These are phyloP conservation scores for Drosophila nr. perissopoda DNA, from an alignment of 2,888 invertebrate species.

Conservation along the genomic window DNA sequence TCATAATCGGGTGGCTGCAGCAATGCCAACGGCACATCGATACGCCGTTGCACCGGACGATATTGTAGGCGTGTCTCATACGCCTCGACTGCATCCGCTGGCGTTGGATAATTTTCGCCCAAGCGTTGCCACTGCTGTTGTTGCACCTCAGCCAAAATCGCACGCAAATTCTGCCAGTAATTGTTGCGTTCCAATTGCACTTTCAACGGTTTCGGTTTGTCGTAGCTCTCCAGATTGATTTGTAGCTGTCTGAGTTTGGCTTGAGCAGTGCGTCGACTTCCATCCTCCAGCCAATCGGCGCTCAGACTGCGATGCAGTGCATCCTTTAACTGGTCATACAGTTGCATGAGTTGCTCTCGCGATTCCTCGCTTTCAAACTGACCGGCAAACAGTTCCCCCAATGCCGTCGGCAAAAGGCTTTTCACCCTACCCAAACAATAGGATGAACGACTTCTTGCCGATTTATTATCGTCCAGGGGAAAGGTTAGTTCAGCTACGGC, in stretches of 20 bases:
- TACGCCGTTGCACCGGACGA: constrained; percentile 68
- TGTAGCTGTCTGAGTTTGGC: constrained; percentile 69
- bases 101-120: constrained; percentile 52
- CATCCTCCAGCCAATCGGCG: constrained; percentile 77
- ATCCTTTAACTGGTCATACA: constrained; percentile 62
- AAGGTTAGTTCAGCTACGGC: constrained; percentile 67
- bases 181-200: constrained; percentile 61
- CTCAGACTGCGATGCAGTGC: constrained; percentile 63
- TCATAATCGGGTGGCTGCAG: constrained; percentile 80
- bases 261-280: constrained; percentile 71
- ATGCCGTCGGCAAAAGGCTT: constrained; percentile 67
- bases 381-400: constrained; percentile 80
- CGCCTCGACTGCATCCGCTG: constrained; percentile 72
- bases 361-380: constrained; percentile 58
- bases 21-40: constrained; percentile 77
- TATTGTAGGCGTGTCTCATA: constrained; percentile 73
- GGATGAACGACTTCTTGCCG: constrained; percentile 23
- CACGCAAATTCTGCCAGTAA: constrained; percentile 79
- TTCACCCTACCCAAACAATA: constrained; percentile 69
- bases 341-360: constrained; percentile 53
- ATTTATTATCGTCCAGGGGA: constrained; percentile 39
- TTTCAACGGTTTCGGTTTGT: constrained; percentile 30
- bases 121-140: constrained; percentile 54
- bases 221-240: constrained; percentile 51
- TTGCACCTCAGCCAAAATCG: constrained; percentile 57